A percentile compares a stretch with the other conserved stretches of the same genome.
Evolutionary conservation across 2,797 vertebrate genomes (phyloP).

Genomic region (Macrochelys suwanniensis): DNA sequence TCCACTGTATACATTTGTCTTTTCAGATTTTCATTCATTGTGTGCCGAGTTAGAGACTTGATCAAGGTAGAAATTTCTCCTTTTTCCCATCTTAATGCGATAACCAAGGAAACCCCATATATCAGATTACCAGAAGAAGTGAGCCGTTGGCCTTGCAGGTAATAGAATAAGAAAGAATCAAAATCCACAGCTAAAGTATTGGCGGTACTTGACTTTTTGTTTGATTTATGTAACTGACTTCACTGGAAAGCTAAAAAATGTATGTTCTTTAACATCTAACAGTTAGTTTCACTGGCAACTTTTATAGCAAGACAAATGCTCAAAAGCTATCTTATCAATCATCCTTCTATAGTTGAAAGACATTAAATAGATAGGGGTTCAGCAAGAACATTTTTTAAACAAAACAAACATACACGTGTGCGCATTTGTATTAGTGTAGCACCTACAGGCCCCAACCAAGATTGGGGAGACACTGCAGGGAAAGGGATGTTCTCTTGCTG

Average conservation of each 20-base stretch:
- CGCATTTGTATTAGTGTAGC: not conserved
- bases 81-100: not conserved
- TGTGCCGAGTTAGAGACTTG: constrained; percentile 8
- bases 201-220: not conserved
- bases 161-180: constrained; percentile 1
- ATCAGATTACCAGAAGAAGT: no score
- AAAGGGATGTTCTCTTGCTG: not conserved
- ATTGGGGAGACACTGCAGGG: not conserved
- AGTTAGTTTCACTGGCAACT: not conserved
- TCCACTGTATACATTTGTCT: not conserved
- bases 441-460: not conserved
- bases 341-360: not conserved
- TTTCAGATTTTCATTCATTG: not conserved
- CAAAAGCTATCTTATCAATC: not conserved
- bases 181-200: not conserved
- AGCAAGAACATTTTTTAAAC: not conserved
- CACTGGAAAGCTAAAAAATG: constrained; percentile 3
- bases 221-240: not conserved
- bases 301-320: not conserved
- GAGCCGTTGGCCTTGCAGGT: not conserved
- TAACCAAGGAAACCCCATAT: not conserved
- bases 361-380: not conserved
- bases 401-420: not conserved
- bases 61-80: not conserved
- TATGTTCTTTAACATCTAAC: not conserved